Percentiles rank a stretch among this genome's conserved stretches.
phyloP scores from a whole-genome alignment of 2,113 vertebrate species.

The Labrus mixtus region DNA sequence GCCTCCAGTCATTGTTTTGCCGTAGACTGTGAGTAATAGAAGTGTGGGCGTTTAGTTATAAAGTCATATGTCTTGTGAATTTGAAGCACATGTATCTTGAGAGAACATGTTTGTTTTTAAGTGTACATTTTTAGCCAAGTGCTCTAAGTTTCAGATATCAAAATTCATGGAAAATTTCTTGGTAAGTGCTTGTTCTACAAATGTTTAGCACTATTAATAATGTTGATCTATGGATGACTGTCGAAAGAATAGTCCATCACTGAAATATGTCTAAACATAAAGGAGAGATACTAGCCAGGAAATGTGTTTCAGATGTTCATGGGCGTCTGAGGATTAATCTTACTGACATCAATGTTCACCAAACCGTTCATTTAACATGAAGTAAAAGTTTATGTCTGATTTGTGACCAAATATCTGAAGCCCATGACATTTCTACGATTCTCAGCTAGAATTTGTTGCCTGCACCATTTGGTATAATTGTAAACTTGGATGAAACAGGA shows the following conservation, averaged over 20 bases:
- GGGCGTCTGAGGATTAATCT: too few species aligned
- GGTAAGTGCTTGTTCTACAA: neutral
- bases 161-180: neutral
- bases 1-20: conserved; percentile 24
- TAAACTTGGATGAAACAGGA: too few species aligned
- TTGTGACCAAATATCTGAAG: too few species aligned
- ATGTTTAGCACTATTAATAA: neutral
- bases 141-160: neutral
- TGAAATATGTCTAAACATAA: neutral
- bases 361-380: too few species aligned
- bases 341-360: too few species aligned
- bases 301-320: too few species aligned
- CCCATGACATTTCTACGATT: too few species aligned
- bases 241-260: neutral
- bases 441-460: too few species aligned
- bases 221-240: neutral
- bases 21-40: conserved; percentile 37
- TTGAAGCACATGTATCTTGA: neutral
- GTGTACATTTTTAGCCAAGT: neutral
- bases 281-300: too few species aligned
- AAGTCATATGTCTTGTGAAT: conserved; percentile 27
- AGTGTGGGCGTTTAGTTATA: conserved; percentile 29
- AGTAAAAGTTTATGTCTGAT: too few species aligned
- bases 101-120: conserved; percentile 16
- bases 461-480: too few species aligned